Evolutionary conservation across 2,797 vertebrate species (phyloP), one percentile per base, ranked within the genome.

Genomic region (Pagetopsis macropterus): DNA sequence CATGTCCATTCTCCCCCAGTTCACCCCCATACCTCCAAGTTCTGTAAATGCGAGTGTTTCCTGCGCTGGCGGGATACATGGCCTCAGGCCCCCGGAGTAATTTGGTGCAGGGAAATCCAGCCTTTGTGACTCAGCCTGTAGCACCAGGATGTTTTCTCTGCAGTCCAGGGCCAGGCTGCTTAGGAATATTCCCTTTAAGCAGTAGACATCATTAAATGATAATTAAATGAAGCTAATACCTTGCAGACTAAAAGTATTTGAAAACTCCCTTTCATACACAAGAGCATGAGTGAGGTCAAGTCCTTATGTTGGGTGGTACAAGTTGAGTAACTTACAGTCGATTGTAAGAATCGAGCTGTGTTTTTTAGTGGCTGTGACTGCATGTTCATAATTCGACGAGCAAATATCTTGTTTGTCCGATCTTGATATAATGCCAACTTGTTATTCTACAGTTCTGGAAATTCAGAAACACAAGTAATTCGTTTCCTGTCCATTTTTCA

Each of bases 41-140:
- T 54, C 64, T 73, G 43, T 67, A 64, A 74, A 76, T 60, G 72
- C 74, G 61, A 48, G 64, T 33, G 65, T 70, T 76, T 91, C 84
- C 81, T 81, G 82, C 33, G 5, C 76, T 69, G 81, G 70, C 9
- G 16, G 70, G 71, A 75, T 57, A 62, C 59, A 14, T 33, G 16
- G 75, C 84, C 69, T 21, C 0, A 1, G 83, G 84, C 67, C 57
- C 13, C 59, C 0, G 2, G 13, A 17, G 65, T 88, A 85, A 89
- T 89, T 82, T 8, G 23, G 81, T 84, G 63, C 85, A 87, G 87
- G 84, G 88, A 81, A 87, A 84, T 81, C 75, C 50, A 46, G 57
- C 61, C 72, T 88, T 82, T 89, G 82, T 85, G 85, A 84, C 80
- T 87, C 83, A 85, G 57, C 49, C 63, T 75, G 58, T 72, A 17